Evolutionary conservation across 2,888 invertebrate species (phyloP).

Genomic region (Tetranychus truncatus): DNA sequence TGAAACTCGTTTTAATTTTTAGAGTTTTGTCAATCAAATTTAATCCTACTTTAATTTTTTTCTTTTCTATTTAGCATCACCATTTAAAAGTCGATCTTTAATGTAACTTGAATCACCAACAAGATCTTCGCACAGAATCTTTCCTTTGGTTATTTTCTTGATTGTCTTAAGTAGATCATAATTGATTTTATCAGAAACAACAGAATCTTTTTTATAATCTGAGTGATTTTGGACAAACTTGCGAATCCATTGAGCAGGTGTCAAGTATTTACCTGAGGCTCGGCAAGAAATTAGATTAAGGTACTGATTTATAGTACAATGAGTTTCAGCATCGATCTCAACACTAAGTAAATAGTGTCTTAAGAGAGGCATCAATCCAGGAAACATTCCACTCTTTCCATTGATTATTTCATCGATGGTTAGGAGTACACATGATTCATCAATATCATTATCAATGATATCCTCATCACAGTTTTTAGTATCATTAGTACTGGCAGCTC

Average conservation of each 20-base stretch:
- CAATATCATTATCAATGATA: conserved; percentile 10
- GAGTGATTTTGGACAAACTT: conserved; percentile 70
- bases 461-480: conserved; percentile 24
- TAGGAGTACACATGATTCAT: conserved; percentile 38
- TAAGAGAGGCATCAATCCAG: conserved; percentile 81
- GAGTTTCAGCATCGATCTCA: conserved; percentile 94
- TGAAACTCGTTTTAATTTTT: no score
- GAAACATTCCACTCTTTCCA: conserved; percentile 75
- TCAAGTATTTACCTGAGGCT: conserved; percentile 45
- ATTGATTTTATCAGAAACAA: conserved; percentile 64
- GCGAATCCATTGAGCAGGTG: conserved; percentile 86
- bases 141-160: conserved; percentile 22
- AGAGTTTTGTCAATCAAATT: no score
- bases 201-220: conserved; percentile 74
- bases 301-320: conserved; percentile 91
- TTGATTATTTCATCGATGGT: conserved; percentile 92
- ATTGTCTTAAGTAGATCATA: conserved; percentile 53
- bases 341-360: conserved; percentile 80
- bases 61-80: no score
- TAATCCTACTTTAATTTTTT: no score
- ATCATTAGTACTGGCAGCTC: conserved; percentile 26
- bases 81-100: neutral
- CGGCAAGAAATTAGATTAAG: conserved; percentile 59
- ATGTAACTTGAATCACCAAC: neutral
- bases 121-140: neutral